A percentile compares a stretch with the other conserved stretches of the same genome.
These are phyloP conservation scores for Plemyria rubiginata DNA, from an alignment of 2,888 invertebrate genomes.

Conservation along the genomic window DNA sequence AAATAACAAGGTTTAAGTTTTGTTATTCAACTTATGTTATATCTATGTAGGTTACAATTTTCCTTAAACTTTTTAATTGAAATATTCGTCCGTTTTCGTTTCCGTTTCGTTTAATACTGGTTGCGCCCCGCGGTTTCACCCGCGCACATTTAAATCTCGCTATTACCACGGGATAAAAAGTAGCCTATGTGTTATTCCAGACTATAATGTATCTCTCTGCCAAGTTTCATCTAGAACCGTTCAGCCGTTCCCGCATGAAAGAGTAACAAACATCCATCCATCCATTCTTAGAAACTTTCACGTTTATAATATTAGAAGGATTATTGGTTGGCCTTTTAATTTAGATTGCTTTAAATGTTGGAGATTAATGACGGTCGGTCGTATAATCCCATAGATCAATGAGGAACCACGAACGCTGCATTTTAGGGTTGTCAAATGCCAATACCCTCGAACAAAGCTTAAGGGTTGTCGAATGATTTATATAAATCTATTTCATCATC, in stretches of 20 bases:
- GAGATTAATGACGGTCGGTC: not conserved
- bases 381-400: slow-evolving; percentile 35
- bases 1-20: not conserved
- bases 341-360: not conserved
- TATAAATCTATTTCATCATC: slow-evolving; percentile 30
- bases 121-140: too few relatives aligned
- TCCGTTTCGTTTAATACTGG: too few relatives aligned
- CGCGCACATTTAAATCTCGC: too few relatives aligned
- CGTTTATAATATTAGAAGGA: too few relatives aligned
- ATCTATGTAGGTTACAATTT: not conserved
- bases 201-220: too few relatives aligned
- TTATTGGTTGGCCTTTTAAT: not conserved
- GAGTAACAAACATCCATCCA: too few relatives aligned
- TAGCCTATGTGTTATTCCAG: too few relatives aligned
- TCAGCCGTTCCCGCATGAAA: too few relatives aligned
- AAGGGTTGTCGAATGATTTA: slow-evolving; percentile 24
- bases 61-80: not conserved
- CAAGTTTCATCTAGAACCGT: too few relatives aligned
- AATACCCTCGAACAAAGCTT: slow-evolving; percentile 6
- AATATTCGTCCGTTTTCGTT: not conserved
- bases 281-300: too few relatives aligned
- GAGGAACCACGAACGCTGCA: slow-evolving; percentile 34
- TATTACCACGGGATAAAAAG: too few relatives aligned
- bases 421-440: slow-evolving; percentile 28
- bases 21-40: not conserved